Base-by-base conservation (phyloP, 1,140 invertebrate genomes). In the Zaprionus gabonicus region DNA sequence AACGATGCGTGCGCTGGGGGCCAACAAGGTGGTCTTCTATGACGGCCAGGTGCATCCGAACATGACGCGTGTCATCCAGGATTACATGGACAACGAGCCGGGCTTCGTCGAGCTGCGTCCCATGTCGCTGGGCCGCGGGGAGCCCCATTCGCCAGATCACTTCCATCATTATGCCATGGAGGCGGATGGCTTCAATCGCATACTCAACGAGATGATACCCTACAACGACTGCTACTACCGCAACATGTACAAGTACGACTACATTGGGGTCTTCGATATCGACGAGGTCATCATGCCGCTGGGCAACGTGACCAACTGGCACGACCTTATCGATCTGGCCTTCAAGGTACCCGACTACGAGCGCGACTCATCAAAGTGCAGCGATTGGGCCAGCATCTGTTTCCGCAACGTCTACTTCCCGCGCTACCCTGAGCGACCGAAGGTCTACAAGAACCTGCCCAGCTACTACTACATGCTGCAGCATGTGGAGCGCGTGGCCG, bases 11-110 rank as follows among this genome's bases (percentile, higher is more conserved):
- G 93, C 97, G 4, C 94, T 99, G 2, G 98, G 98, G 1, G 98
- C 97, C 0, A 95, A 97, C 82, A 98, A 98, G 91, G 95, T 99
- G 28, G 98, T 97, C 91, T 95, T 99, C 77, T 99, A 99, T 88
- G 95, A 98, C 76, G 94, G 98, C 2, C 96, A 96, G 80, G 95
- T 98, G 13, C 97, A 99, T 92, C 96, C 96, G 0, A 98, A 98
- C 84, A 97, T 98, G 28, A 96, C 95, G 1, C 97, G 97, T 92
- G 96, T 99, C 0, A 92, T 99, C 12, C 41, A 67, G 1, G 71
- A 91, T 15, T 92, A 92, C 34, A 36, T 70, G 38, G 9, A 15
- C 0, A 59, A 3, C 0, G 66, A 63, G 27, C 68, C 83, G 0
- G 79, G 59, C 13, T 91, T 91, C 13, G 94, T 97, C 0, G 94